Evolutionary conservation across 1,140 invertebrate species (phyloP).

Genomic region (Amyelois transitella): DNA sequence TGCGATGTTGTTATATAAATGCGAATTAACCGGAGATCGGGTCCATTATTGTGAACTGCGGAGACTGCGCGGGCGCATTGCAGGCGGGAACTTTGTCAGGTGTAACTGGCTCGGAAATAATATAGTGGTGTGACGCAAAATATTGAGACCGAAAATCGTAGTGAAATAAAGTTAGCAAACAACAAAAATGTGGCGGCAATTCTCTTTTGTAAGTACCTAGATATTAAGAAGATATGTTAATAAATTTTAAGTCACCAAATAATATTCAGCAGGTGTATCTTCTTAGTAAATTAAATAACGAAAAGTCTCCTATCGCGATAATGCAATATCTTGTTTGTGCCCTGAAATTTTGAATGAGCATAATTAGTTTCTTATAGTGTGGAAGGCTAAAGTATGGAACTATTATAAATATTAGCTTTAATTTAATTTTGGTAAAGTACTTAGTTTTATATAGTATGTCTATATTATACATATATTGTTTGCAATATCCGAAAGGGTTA

Average conservation of each 20-base stretch:
- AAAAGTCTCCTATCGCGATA: too few species aligned
- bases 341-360: too few species aligned
- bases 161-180: conserved; percentile 3
- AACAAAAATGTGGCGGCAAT: conserved; percentile 4
- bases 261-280: too few species aligned
- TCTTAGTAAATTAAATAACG: too few species aligned
- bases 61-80: conserved; percentile 29
- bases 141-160: not conserved
- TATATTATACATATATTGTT: too few species aligned
- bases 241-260: not conserved
- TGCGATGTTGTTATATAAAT: conserved; percentile 54
- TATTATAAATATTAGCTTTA: too few species aligned
- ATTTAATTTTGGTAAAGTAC: too few species aligned
- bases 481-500: too few species aligned
- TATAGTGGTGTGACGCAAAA: not conserved
- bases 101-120: not conserved
- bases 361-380: too few species aligned
- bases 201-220: not conserved
- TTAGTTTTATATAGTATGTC: too few species aligned
- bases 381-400: too few species aligned
- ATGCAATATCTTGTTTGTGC: too few species aligned
- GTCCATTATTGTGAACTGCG: conserved; percentile 40
- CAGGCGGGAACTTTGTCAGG: conserved; percentile 17
- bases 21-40: conserved; percentile 35
- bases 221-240: not conserved